Base-by-base conservation (phyloP, 2,113 vertebrate genomes). In the Menidia beryllina region DNA sequence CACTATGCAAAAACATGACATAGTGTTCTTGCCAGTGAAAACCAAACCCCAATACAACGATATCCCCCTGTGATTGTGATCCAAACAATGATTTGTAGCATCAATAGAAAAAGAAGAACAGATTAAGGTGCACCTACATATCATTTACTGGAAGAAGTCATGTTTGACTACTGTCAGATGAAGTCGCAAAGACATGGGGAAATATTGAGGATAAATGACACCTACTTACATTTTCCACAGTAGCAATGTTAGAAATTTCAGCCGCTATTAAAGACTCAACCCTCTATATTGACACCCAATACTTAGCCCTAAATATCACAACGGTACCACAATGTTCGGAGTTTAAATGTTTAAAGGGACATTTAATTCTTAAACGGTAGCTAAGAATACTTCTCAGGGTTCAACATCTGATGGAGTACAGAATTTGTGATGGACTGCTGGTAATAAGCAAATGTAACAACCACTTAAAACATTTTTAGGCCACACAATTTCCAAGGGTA, bases 1-100 rank as follows among this genome's bases (percentile, higher is more conserved):
- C 34, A 25, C 39, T 59, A 45, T 1, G 12, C 64, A 34, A 49
- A n/a, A 69, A 54, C 25, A 53, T 49, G 41, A 25, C 30, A 63
- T 54, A 77, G 62, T 69, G 43, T 48, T 51, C 30, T 56, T 66
- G 69, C 26, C 48, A 72, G 45, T 36, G 51, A 68, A 74, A 81
- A 64, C 60, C 54, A 74, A 81, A 65, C 61, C 58, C 69, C 69
- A 20, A 25, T 60, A 61, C 53, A 25, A 72, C 51, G 56, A 77
- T 74, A 8, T 1, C 30, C 48, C 24, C 39, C 39, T n/a, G 19
- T 66, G 24, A 81, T 63, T 77, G 53, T 64, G 60, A 79, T 52
- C 21, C 47, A 38, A 43, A 70, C 50, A 68, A 13, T 3, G 38
- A 57, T 26, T 8, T 19, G 26, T 50, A 23, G 56, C n/a, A 27